Evolutionary conservation across 2,888 invertebrate species (phyloP).

Genomic region (Eupelmus urozonus): DNA sequence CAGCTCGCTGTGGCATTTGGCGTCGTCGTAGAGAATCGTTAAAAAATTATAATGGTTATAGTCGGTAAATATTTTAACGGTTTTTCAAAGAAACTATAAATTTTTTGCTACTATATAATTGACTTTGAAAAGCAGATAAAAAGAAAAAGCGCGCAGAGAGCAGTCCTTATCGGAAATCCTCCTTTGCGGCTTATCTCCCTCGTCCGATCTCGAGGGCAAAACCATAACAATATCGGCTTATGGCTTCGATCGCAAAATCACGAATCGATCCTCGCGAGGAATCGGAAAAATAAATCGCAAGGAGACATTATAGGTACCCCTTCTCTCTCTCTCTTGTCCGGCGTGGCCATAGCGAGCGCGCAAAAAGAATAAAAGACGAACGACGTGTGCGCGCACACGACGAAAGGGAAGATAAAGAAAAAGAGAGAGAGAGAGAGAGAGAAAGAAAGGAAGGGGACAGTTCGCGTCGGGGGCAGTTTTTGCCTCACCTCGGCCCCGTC

Average conservation of each 20-base stretch:
- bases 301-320: constrained; percentile 35
- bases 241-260: constrained; percentile 1
- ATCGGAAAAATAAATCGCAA: constrained; percentile 11
- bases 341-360: background rate
- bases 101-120: no score
- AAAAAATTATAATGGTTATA: no score
- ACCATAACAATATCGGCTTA: no score
- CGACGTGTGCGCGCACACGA: constrained; percentile 23
- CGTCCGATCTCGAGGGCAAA: no score
- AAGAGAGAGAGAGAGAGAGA: constrained; percentile 28
- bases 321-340: no score
- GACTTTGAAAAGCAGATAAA: no score
- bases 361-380: constrained; percentile 24
- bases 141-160: background rate
- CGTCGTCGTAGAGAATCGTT: no score
- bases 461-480: constrained; percentile 49
- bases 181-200: no score
- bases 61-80: no score
- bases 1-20: no score
- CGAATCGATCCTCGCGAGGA: constrained; percentile 11
- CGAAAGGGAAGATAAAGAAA: constrained; percentile 24
- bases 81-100: no score
- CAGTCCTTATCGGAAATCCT: background rate
- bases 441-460: constrained; percentile 35
- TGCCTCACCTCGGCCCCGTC: background rate